Base-by-base conservation (phyloP, 2,797 vertebrate species). In the Sebastes aleutianus region DNA sequence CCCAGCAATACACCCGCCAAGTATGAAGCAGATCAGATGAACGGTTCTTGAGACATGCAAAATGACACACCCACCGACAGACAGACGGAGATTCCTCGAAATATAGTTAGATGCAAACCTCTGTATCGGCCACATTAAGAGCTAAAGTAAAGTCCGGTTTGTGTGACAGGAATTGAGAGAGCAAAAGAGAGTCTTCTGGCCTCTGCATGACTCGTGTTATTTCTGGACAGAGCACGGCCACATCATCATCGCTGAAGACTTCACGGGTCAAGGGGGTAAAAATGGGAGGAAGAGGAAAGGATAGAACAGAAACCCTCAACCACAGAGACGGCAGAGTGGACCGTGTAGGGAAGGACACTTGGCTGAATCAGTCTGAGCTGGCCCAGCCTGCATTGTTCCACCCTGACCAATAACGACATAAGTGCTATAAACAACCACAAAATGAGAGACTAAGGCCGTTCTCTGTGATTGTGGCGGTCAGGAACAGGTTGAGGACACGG, bases 391-490 rank as follows among this genome's bases (percentile, higher is more conserved):
- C 83, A 83, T 87, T 88, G 84, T 92, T 89, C 85, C 91, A 57
- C 86, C 78, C 86, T 69, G 77, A 89, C 90, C 87, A 86, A 71
- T 82, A 76, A 88, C 83, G 78, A 85, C 80, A 70, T 74, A 85
- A 89, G 79, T 54, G 76, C 85, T 80, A 72, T 31, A 88, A 91
- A 87, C 84, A 80, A 89, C 91, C 91, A 79, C 88, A 70, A 89
- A 94, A 93, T 91, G 77, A 92, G 66, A 89, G 89, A 81, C 67
- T 26, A 14, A n/a, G 24, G 39, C 26, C 26, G 63, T 36, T 54
- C 78, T 81, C 84, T 89, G 86, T 80, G 86, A 91, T 91, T 87
- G 84, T 70, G 79, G 85, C 6, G 14, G 70, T 83, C 74, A 58
- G 83, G 31, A 80, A 78, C 88, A 88, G 89, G 89, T 91, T 82